Evolutionary conservation across 2,113 vertebrate genomes (phyloP).

Genomic region (Nannobrachium achirus): DNA sequence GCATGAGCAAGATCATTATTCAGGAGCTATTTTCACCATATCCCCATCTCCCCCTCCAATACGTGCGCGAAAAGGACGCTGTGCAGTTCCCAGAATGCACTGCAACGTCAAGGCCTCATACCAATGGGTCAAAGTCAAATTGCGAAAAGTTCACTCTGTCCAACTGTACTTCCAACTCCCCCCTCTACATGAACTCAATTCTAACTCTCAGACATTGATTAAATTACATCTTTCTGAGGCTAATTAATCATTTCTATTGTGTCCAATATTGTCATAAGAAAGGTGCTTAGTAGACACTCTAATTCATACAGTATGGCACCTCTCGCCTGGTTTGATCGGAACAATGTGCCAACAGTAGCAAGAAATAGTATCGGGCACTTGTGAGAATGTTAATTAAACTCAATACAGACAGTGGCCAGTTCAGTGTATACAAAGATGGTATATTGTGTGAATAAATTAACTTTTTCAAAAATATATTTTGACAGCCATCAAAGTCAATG

Average conservation of each 20-base stretch:
- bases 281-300: slow-evolving; percentile 77
- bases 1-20: slow-evolving; percentile 49
- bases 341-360: slow-evolving; percentile 64
- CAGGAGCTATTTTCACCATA: slow-evolving; percentile 49
- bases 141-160: slow-evolving; percentile 61
- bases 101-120: neutral
- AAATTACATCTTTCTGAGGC: slow-evolving; percentile 62
- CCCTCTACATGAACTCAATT: slow-evolving; percentile 34
- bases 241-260: slow-evolving; percentile 74
- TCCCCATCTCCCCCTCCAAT: slow-evolving; percentile 34
- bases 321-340: slow-evolving; percentile 50
- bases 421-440: slow-evolving; percentile 32
- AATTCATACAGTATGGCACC: slow-evolving; percentile 63
- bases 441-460: slow-evolving; percentile 13
- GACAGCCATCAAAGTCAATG: no score
- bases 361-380: slow-evolving; percentile 49
- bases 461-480: no score
- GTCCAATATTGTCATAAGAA: slow-evolving; percentile 69
- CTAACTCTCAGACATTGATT: slow-evolving; percentile 54
- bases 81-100: slow-evolving; percentile 49
- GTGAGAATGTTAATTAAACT: slow-evolving; percentile 60
- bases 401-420: slow-evolving; percentile 45
- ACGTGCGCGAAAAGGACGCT: slow-evolving; percentile 36
- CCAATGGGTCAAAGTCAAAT: slow-evolving; percentile 41
- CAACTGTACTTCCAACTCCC: slow-evolving; percentile 39